A percentile compares a stretch with the other conserved stretches of the same genome.
Conservation (phyloP, 2,888 invertebrate species). For the Orchesellides sinensis region DNA sequence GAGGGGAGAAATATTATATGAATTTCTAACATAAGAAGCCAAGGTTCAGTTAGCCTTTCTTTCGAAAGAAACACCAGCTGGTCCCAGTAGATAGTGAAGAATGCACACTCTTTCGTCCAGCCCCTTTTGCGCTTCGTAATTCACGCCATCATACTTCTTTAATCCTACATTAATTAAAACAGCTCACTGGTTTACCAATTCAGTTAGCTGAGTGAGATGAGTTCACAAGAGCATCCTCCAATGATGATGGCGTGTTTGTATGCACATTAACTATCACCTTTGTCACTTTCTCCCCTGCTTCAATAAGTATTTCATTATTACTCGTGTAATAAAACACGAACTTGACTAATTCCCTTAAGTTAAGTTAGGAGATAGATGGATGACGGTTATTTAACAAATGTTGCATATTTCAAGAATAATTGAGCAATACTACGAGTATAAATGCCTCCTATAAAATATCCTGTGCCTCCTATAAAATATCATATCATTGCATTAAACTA, state of each 20-base stretch:
- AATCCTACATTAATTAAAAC: constrained; percentile 74
- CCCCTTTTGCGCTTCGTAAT: constrained; percentile 66
- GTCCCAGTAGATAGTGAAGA: constrained; percentile 43
- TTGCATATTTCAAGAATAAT: not conserved
- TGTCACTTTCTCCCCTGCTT: constrained; percentile 10
- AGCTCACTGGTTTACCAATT: constrained; percentile 33
- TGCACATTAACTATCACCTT: constrained; percentile 33
- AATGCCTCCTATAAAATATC: no score
- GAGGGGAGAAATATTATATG: constrained; percentile 8
- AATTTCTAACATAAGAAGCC: not conserved
- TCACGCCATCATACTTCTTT: constrained; percentile 69
- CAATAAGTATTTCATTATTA: constrained; percentile 44
- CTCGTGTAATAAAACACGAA: constrained; percentile 37
- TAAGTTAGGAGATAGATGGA: no score
- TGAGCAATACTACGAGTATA: no score
- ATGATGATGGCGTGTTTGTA: not conserved
- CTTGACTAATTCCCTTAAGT: constrained; percentile 25
- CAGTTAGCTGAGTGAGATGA: not conserved
- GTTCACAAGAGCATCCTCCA: not conserved
- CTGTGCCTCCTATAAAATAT: no score
- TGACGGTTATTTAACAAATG: no score
- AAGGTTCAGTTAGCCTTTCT: no score
- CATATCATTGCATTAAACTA: no score
- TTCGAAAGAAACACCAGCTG: constrained; percentile 48
- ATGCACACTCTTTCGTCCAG: constrained; percentile 36